Evolutionary conservation across 2,113 vertebrate species (phyloP).

Genomic region (Brachypteracias leptosomus): DNA sequence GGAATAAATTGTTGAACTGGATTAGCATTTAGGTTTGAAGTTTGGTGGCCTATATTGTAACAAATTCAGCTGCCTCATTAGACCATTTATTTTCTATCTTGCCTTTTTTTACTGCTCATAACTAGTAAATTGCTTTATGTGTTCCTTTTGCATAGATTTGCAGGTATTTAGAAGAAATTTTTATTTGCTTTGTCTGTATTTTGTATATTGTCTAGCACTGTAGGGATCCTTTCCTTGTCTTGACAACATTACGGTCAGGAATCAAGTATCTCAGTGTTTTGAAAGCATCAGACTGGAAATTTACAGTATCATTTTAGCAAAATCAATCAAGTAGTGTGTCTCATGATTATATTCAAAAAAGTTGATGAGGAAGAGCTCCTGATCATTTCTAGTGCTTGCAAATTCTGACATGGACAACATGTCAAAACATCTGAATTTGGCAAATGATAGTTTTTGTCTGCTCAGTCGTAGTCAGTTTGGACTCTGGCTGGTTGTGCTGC

Average conservation of each 20-base stretch:
- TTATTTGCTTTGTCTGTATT: not conserved
- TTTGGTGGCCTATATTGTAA: not conserved
- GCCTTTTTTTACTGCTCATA: not conserved
- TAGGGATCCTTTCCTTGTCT: not conserved
- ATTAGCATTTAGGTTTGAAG: not conserved
- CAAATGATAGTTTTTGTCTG: not conserved
- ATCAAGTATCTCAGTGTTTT: not conserved
- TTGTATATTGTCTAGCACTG: not conserved
- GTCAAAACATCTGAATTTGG: not conserved
- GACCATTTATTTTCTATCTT: not conserved
- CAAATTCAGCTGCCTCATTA: not conserved
- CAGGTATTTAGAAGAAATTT: not conserved
- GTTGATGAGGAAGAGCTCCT: not conserved
- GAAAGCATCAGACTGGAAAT: not conserved
- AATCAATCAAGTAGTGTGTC: not conserved
- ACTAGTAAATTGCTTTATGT: not conserved
- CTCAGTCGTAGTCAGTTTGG: not conserved
- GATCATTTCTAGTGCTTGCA: not conserved
- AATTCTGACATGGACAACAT: not conserved
- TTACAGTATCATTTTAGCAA: not conserved
- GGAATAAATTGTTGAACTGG: not conserved
- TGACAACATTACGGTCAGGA: not conserved
- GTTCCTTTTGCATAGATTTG: not conserved
- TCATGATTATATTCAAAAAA: not conserved
- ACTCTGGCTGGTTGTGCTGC: not conserved